Conservation (phyloP, 1,140 invertebrate genomes). For the Camponotus pennsylvanicus region DNA sequence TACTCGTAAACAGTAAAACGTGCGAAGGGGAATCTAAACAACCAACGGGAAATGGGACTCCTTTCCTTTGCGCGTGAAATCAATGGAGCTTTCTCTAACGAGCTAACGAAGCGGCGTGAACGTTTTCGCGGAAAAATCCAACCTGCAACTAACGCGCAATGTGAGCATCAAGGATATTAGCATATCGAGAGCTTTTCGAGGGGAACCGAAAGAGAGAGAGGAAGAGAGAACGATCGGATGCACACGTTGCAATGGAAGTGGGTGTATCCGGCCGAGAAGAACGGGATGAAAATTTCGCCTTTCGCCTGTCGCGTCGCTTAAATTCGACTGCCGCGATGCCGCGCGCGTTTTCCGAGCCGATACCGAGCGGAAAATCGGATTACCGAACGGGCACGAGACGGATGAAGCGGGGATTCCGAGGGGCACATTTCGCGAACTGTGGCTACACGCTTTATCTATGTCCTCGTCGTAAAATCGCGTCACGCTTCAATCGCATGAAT, state of each 20-base stretch:
- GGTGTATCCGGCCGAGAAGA: conserved; percentile 25
- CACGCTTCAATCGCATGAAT: neutral
- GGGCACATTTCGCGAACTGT: conserved; percentile 41
- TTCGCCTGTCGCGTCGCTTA: conserved; percentile 60
- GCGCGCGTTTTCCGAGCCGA: conserved; percentile 34
- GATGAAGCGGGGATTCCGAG: conserved; percentile 33
- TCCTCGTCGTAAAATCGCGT: conserved; percentile 43
- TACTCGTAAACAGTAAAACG: conserved; percentile 36
- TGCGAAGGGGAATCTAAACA: conserved; percentile 36
- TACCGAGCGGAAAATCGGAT: conserved; percentile 65
- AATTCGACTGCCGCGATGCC: conserved; percentile 51
- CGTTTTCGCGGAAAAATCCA: conserved; percentile 49
- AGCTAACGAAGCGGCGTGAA: conserved; percentile 55
- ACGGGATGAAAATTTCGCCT: conserved; percentile 38
- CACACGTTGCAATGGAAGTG: conserved; percentile 6
- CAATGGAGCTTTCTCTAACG: conserved; percentile 45
- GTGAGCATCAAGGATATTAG: conserved; percentile 43
- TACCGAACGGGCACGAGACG: conserved; percentile 45
- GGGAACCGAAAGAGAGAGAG: neutral
- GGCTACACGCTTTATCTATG: conserved; percentile 21
- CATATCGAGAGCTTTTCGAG: conserved; percentile 54
- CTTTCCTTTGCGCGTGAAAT: conserved; percentile 43
- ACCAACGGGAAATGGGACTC: conserved; percentile 7
- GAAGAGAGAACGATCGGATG: neutral
- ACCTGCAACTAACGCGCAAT: conserved; percentile 27